Conservation (phyloP, 2,113 vertebrate genomes). For the Chloroceryle aenea region DNA sequence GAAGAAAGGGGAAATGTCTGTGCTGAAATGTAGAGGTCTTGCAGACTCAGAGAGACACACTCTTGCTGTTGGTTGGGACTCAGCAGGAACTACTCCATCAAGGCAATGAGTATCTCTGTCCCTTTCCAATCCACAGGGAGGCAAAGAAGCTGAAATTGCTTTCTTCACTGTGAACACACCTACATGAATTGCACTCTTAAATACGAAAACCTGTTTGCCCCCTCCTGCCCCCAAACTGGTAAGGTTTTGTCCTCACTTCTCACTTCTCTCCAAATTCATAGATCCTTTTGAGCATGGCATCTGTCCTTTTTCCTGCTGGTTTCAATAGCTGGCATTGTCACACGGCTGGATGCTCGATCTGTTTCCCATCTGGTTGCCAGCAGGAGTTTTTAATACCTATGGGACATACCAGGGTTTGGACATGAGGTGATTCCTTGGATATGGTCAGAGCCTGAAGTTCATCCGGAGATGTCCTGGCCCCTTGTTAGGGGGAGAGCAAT, state of each 20-base stretch:
- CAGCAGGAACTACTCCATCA: background rate
- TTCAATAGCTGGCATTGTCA: background rate
- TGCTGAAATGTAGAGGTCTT: background rate
- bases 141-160: background rate
- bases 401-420: fast-evolving
- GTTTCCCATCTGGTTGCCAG: background rate
- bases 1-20: background rate
- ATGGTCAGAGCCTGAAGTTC: background rate
- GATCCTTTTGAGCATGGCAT: background rate
- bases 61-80: background rate
- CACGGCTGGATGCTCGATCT: background rate
- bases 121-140: background rate
- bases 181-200: background rate
- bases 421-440: background rate
- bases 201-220: background rate
- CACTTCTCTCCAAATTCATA: background rate
- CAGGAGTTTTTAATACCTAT: background rate
- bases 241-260: background rate
- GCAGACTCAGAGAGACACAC: background rate
- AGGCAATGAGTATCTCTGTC: background rate
- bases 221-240: background rate
- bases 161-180: background rate
- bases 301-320: background rate
- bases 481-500: background rate
- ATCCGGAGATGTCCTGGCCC: background rate